Base-by-base conservation (phyloP, 2,888 invertebrate species). In the Mesoligia furuncula region DNA sequence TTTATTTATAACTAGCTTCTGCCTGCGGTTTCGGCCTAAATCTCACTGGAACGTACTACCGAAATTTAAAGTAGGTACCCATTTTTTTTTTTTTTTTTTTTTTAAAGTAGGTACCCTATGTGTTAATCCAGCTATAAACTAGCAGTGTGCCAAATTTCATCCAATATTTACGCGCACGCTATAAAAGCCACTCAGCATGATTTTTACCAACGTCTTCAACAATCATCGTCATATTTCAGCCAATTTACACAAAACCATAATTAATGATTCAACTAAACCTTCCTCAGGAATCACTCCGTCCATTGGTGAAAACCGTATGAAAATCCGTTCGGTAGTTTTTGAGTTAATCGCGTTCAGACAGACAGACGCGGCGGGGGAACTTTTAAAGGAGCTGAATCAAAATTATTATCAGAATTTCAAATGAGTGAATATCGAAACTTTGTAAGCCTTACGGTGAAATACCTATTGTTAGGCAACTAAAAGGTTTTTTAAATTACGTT, bases 341-440 rank as follows among this genome's bases (percentile, higher is more conserved):
- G 24, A 1, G 48, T 48, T 54, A n/a, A 54, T 24, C 20, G n/a
- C 54, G 11, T 8, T 54, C 24, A 48, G 7, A 20, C 54, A n/a
- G 54, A n/a, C 54, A 11, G 54, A 57, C n/a, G 11, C 24, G 54
- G n/a, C n/a, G n/a, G 5, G 54, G 4, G n/a, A 9, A n/a, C n/a
- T 57, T 57, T 57, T 54, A 51, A 81, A 78, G n/a, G 9, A 61
- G 2, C n/a, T 39, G 24, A 59, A 48, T 64, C 7, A 48, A 54
- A 81, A 57, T 57, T n/a, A 65, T 27, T 54, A 66, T 59, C 45
- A n/a, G 59, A 61, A 66, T 67, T 77, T 54, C 11, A 54, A n/a
- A 76, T 79, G n/a, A 36, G 36, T 45, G n/a, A 54, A 42, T 42
- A 36, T 20, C 27, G 75, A 74, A 64, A 57, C 27, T 81, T 42